Evolutionary conservation across 2,888 invertebrate genomes (phyloP).

Genomic region (Allygus modestus): DNA sequence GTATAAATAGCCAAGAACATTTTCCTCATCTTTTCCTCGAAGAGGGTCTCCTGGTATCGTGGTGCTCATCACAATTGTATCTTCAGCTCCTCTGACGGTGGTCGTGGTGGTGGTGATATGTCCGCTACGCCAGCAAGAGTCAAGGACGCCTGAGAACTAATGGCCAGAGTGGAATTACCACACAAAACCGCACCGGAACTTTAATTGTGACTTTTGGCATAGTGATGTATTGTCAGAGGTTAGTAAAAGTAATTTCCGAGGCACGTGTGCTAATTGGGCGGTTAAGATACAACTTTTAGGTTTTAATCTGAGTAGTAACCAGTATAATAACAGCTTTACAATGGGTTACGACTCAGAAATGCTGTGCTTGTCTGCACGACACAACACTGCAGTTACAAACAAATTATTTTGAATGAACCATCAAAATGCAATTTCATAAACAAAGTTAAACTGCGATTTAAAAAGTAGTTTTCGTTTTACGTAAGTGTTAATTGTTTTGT

Average conservation of each 20-base stretch:
- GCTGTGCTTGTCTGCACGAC: no score
- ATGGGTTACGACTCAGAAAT: no score
- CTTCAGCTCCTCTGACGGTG: background rate
- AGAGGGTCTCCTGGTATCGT: background rate
- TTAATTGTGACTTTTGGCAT: background rate
- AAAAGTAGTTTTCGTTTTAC: no score
- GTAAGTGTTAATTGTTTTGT: no score
- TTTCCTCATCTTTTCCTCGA: slow-evolving; percentile 6
- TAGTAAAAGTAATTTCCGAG: background rate
- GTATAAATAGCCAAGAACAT: no score
- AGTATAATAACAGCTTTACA: no score
- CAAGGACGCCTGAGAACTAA: background rate
- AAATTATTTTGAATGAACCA: no score
- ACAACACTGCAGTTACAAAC: no score
- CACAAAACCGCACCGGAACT: background rate
- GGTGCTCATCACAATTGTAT: background rate
- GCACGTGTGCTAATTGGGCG: background rate
- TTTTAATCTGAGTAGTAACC: no score
- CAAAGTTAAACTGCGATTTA: no score
- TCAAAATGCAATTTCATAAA: background rate
- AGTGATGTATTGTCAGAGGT: background rate
- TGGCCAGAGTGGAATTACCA: background rate
- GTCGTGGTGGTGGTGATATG: background rate
- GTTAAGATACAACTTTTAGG: background rate
- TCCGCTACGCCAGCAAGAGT: background rate